phyloP scores from a whole-genome alignment of 2,797 vertebrate genomes.

The Lagocephalus sceleratus region DNA sequence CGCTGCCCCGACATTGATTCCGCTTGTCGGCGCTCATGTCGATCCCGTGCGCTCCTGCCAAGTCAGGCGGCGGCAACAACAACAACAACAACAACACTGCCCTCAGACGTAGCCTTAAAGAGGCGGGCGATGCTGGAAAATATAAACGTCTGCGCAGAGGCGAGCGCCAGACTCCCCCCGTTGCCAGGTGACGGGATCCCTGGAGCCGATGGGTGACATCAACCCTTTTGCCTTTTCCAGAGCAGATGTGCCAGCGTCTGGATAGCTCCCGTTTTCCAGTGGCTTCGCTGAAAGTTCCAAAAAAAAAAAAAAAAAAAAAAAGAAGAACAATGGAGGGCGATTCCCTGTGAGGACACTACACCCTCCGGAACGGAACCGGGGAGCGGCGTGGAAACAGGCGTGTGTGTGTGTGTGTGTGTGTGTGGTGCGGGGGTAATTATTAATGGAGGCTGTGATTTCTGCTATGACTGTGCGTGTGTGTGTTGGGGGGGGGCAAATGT shows the following conservation, averaged over 20 bases:
- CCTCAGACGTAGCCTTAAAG: slow-evolving; percentile 26
- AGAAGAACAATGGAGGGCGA: slow-evolving; percentile 12
- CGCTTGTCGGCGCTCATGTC: slow-evolving; percentile 24
- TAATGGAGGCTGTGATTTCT: slow-evolving; percentile 41
- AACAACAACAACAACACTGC: slow-evolving; percentile 20
- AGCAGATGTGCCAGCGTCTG: slow-evolving; percentile 18
- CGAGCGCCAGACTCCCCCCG: slow-evolving; percentile 43
- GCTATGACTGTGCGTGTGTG: too few species aligned
- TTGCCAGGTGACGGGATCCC: slow-evolving; percentile 75
- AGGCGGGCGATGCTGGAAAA: slow-evolving; percentile 2
- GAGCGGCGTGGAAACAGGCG: slow-evolving; percentile 7
- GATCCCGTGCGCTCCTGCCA: slow-evolving; percentile 8
- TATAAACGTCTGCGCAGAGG: slow-evolving; percentile 7
- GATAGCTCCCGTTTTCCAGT: slow-evolving; percentile 35
- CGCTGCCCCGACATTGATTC: too few species aligned
- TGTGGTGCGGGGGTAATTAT: slow-evolving; percentile 53
- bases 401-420: slow-evolving; percentile 22
- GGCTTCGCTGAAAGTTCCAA: slow-evolving; percentile 8
- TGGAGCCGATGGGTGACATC: slow-evolving; percentile 30
- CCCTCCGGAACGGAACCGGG: slow-evolving; percentile 3
- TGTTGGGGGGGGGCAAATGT: slow-evolving; percentile 26
- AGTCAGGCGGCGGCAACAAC: slow-evolving; percentile 8
- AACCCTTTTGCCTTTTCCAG: slow-evolving; percentile 39
- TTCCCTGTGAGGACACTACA: slow-evolving; percentile 10
- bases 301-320: not conserved